These are phyloP conservation scores for Helicoverpa zea DNA, from an alignment of 1,140 invertebrate genomes.

Conservation along the genomic window DNA sequence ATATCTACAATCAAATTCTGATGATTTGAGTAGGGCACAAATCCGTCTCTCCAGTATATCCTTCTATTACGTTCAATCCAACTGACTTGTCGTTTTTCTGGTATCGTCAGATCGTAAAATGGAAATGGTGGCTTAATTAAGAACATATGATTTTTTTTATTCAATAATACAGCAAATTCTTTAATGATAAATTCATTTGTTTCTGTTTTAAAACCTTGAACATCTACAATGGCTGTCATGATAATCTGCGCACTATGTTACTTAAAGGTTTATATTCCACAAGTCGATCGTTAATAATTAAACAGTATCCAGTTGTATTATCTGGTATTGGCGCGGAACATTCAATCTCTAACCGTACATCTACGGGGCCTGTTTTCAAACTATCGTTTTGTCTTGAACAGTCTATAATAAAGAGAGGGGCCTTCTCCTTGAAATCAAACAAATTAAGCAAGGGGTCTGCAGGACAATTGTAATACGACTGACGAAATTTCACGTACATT, in stretches of 20 bases:
- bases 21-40: neutral
- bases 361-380: neutral
- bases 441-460: neutral
- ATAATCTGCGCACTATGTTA: no score
- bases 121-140: neutral
- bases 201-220: no score
- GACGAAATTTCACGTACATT: neutral
- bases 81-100: neutral
- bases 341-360: neutral
- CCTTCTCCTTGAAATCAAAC: neutral
- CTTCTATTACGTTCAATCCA: neutral
- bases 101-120: neutral
- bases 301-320: no score
- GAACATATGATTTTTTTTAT: neutral
- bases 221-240: no score
- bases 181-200: slow-evolving; percentile 12
- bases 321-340: no score
- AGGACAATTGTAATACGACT: slow-evolving; percentile 4
- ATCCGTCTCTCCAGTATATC: slow-evolving; percentile 7
- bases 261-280: no score
- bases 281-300: no score
- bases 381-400: neutral
- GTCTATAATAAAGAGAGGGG: neutral
- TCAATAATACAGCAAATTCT: neutral
- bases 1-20: slow-evolving; percentile 6